Percentiles rank a stretch among this genome's conserved stretches.
Evolutionary conservation across 2,797 vertebrate genomes (phyloP).

Genomic region (Ceryle rudis): DNA sequence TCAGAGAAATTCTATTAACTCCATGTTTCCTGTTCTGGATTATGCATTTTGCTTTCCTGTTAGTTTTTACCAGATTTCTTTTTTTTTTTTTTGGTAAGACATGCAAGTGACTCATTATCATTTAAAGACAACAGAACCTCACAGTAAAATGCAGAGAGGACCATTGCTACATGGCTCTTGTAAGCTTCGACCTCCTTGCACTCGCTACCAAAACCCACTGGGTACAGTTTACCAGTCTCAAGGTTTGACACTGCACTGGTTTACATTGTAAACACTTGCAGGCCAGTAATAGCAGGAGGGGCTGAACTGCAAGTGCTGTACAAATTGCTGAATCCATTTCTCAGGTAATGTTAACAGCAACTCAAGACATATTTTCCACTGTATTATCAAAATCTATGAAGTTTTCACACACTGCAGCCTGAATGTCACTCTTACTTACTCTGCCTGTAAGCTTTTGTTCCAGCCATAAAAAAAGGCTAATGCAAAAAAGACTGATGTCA

Average conservation of each 20-base stretch:
- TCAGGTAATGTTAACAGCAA: background rate
- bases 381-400: background rate
- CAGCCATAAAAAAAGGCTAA: background rate
- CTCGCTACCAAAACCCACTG: background rate
- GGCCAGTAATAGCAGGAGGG: background rate
- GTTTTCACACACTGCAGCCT: background rate
- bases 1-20: background rate
- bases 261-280: background rate
- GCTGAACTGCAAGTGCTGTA: background rate
- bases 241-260: background rate
- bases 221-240: background rate
- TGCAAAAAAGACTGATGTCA: conserved; percentile 8
- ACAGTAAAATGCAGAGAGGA: background rate
- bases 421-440: background rate
- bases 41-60: background rate
- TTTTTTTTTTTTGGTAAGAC: background rate
- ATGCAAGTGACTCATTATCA: background rate
- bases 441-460: background rate
- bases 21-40: background rate
- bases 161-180: background rate
- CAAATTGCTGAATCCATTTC: background rate
- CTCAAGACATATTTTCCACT: background rate
- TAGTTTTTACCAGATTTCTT: background rate
- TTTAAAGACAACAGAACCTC: background rate
- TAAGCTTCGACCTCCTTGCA: background rate